phyloP scores from a whole-genome alignment of 2,113 vertebrate genomes.

The Odocoileus virginianus region DNA sequence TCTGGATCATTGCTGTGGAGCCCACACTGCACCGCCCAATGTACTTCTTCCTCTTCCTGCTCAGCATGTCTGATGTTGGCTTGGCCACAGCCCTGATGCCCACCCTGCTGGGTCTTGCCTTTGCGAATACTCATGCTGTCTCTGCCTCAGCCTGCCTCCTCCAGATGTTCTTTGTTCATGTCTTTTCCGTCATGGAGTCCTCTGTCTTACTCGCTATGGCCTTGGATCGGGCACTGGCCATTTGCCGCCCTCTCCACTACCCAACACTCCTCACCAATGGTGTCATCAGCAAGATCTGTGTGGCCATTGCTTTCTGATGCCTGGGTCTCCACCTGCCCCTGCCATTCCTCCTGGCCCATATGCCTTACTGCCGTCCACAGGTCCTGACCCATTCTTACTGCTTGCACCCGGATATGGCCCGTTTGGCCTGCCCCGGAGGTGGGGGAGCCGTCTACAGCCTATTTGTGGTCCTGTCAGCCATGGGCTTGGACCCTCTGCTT shows the following conservation, averaged over 20 bases:
- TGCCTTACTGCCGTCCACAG: constrained; percentile 63
- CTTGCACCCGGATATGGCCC: constrained; percentile 59
- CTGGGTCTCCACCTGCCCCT: constrained; percentile 35
- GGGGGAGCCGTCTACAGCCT: constrained; percentile 54
- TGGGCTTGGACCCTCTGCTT: constrained; percentile 60
- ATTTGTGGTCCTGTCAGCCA: not conserved
- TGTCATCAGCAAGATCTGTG: not conserved
- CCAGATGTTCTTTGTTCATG: constrained; percentile 77
- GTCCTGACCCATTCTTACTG: constrained; percentile 70
- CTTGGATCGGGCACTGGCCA: constrained; percentile 59
- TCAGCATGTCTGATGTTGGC: constrained; percentile 60
- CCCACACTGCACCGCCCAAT: constrained; percentile 58
- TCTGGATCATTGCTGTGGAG: constrained; percentile 60
- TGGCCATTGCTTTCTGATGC: constrained; percentile 50
- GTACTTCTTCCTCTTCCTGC: constrained; percentile 63
- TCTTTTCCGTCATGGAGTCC: constrained; percentile 67
- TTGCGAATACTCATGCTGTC: constrained; percentile 17
- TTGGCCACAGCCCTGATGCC: constrained; percentile 64
- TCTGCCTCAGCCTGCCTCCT: constrained; percentile 66
- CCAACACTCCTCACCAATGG: not conserved
- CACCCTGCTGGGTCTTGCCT: constrained; percentile 63
- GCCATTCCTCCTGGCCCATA: constrained; percentile 56
- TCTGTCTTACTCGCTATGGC: constrained; percentile 72
- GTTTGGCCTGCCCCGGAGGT: not conserved
- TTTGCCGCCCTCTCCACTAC: constrained; percentile 72